Percentiles rank a stretch among this genome's conserved stretches.
Evolutionary conservation across 2,113 vertebrate species (phyloP).

Genomic region (Ariopsis seemanni): DNA sequence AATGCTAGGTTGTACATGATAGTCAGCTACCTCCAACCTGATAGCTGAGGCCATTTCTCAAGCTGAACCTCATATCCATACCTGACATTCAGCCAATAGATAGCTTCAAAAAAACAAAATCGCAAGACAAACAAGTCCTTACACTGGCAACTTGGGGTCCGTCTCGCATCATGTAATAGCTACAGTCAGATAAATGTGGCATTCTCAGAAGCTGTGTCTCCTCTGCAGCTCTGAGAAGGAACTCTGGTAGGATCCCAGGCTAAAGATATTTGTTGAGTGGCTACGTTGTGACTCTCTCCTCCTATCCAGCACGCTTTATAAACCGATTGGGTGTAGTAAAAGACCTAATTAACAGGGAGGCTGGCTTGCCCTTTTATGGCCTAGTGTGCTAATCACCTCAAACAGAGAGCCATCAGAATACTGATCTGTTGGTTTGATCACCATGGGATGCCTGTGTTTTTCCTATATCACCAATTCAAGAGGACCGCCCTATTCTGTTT

Average conservation of each 20-base stretch:
- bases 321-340: constrained; percentile 70
- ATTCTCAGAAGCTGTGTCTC: constrained; percentile 67
- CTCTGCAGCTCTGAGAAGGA: constrained; percentile 54
- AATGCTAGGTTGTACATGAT: background rate
- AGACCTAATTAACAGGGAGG: constrained; percentile 76
- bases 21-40: background rate
- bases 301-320: constrained; percentile 69
- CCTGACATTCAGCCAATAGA: background rate
- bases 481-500: constrained; percentile 67
- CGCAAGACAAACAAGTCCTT: constrained; percentile 57
- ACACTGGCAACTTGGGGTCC: constrained; percentile 74
- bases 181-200: constrained; percentile 80
- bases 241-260: constrained; percentile 33
- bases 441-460: constrained; percentile 73
- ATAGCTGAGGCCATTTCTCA: background rate
- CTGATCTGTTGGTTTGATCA: constrained; percentile 77
- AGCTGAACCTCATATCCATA: background rate
- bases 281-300: constrained; percentile 53
- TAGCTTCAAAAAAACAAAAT: background rate
- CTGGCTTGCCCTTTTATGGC: constrained; percentile 75
- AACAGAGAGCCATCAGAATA: constrained; percentile 78
- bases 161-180: constrained; percentile 76
- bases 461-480: constrained; percentile 72
- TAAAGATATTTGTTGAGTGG: constrained; percentile 42
- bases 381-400: constrained; percentile 79